These are phyloP conservation scores for Saccostrea glomerata DNA, from an alignment of 1,140 invertebrate genomes.

Conservation along the genomic window DNA sequence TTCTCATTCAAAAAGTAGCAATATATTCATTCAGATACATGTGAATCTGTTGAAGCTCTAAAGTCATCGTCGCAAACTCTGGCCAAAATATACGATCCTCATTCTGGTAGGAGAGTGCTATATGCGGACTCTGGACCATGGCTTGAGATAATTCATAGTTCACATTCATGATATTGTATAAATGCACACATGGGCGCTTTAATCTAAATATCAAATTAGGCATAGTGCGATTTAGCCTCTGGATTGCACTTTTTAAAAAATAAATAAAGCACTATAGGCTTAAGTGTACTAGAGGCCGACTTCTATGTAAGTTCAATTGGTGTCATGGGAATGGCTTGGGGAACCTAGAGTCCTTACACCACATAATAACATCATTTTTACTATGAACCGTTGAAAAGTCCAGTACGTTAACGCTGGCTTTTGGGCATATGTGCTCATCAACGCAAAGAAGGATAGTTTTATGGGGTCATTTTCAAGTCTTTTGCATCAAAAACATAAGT, in stretches of 20 bases:
- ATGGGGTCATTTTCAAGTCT: not conserved
- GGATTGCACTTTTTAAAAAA: not conserved
- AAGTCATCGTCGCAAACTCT: too few species aligned
- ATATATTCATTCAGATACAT: too few species aligned
- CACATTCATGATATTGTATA: too few species aligned
- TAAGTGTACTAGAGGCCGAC: not conserved
- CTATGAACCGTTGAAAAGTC: not conserved
- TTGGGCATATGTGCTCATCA: not conserved
- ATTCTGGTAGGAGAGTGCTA: too few species aligned
- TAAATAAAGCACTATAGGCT: not conserved
- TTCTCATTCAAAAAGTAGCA: too few species aligned
- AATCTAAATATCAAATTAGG: too few species aligned
- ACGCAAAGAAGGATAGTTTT: not conserved
- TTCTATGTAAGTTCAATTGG: not conserved
- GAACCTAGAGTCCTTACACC: not conserved
- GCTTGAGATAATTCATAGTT: too few species aligned
- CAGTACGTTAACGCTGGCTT: not conserved
- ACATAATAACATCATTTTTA: not conserved
- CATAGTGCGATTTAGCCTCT: too few species aligned
- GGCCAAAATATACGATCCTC: too few species aligned
- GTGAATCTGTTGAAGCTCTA: too few species aligned
- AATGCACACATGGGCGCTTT: too few species aligned
- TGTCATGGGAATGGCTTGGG: not conserved
- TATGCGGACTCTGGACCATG: too few species aligned
- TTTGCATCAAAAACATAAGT: not conserved